Base-by-base conservation (phyloP, 2,888 invertebrate species). In the Dynastes tityus region DNA sequence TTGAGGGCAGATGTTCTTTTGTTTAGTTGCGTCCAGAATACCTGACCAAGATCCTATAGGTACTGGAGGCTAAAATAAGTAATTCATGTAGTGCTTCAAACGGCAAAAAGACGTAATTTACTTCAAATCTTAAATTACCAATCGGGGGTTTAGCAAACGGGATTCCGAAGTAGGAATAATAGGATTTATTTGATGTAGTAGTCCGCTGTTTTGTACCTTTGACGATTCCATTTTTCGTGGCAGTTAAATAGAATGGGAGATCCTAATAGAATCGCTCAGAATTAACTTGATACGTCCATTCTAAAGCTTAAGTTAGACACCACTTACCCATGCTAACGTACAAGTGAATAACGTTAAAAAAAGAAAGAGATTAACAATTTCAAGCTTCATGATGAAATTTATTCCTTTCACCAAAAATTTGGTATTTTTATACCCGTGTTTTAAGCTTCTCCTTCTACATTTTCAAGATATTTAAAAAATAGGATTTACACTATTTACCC, bases 61-160 rank as follows among this genome's bases (percentile, higher is more conserved):
- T 51, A 51, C 29, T 11, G 68, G 68, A 2, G 68, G 29, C 68
- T 68, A 51, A 45, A 45, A 67, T 58, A 2, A 45, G 6, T 8
- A 58, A 58, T 58, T 16, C 32, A 58, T 8, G 13, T 13, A n/a
- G 1, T 2, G 11, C 11, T 45, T 11, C 2, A 11, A 45, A 45
- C 9, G 45, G 8, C 11, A 11, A 45, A 45, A 45, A 45, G 8
- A 45, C 45, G 11, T 8, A 37, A 16, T 49, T 49, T 22, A 49
- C 45, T 49, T 67, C 67, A 51, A 85, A 85, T 77, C 85, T 81
- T 13, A 82, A 68, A 29, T 83, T 76, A 8, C 78, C 80, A 55
- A 82, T 68, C 9, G 85, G 85, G 11, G 84, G 82, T 74, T 84
- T 80, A 3, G 83, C 85, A 70, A 84, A 85, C 1, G 85, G 83